Evolutionary conservation across 2,797 vertebrate genomes (phyloP).

Genomic region (Macrochelys suwanniensis): DNA sequence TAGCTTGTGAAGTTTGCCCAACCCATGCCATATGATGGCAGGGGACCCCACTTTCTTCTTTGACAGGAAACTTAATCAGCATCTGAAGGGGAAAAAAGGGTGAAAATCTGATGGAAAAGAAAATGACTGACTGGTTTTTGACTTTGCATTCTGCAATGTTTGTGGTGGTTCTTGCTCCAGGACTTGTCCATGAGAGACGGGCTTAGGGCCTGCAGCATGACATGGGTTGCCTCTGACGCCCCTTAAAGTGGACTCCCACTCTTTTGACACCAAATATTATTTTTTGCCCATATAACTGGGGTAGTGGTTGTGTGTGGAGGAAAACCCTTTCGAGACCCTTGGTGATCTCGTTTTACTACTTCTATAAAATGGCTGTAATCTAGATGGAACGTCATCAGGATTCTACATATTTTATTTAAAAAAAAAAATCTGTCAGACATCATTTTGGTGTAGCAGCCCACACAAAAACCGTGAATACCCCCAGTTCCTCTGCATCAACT

Average conservation of each 20-base stretch:
- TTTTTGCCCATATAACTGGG: background rate
- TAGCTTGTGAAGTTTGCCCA: background rate
- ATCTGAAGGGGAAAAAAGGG: background rate
- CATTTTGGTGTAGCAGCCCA: constrained; percentile 46
- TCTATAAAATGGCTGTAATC: constrained; percentile 38
- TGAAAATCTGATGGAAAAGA: background rate
- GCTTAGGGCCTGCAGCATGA: background rate
- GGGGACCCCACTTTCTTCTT: background rate
- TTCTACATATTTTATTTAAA: constrained; percentile 39
- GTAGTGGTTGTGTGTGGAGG: background rate
- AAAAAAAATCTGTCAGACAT: background rate
- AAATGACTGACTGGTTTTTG: background rate
- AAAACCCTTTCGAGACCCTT: constrained; percentile 14
- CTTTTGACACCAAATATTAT: background rate
- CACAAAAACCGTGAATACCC: constrained; percentile 32
- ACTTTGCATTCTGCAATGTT: background rate
- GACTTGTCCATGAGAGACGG: background rate
- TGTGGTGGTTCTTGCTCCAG: background rate
- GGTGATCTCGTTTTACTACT: background rate
- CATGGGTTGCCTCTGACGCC: background rate
- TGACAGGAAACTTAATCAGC: background rate
- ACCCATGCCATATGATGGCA: background rate
- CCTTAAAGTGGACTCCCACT: background rate
- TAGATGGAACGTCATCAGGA: constrained; percentile 32
- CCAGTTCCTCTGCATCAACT: constrained; percentile 50